Base-by-base conservation (phyloP, 2,888 invertebrate genomes). In the Phorcus lineatus region DNA sequence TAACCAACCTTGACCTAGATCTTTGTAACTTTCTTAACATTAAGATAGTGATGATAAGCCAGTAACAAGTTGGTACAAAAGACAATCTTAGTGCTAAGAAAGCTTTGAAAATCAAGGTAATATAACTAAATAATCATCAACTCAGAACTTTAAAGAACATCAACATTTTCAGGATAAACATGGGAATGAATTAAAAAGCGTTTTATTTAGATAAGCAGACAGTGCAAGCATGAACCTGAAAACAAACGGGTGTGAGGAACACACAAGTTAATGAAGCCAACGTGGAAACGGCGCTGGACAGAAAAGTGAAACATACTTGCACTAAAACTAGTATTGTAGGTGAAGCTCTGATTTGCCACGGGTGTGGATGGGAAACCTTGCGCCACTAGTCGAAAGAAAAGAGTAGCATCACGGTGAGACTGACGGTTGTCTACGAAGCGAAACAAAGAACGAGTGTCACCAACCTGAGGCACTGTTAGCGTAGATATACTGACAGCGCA, bases 371-470 rank as follows among this genome's bases (percentile, higher is more conserved):
- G 75, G 28, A 80, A 79, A 76, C 80, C 80, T 28, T 81, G 82
- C 40, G 86, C 84, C 83, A 88, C 86, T 87, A 87, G 85, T 86
- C 86, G 86, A 84, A 88, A 88, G 87, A 88, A 88, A 86, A 85
- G 83, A 84, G 86, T 86, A 86, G 86, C 86, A 85, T 87, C 88
- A 77, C 80, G 81, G 57, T 86, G 84, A 85, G 86, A 78, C 22
- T 78, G 67, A 81, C 81, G 80, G 36, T 81, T 82, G 79, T 86
- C 88, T 88, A 86, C 74, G 76, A 81, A 84, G 81, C 81, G 76
- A 82, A 82, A 78, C 76, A 81, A 83, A 85, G 83, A 67, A 80
- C 54, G 31, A 55, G 54, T 52, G 40, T 74, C 74, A 74, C 74
- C 67, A 74, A 40, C 40, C 74, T 74, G 28, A 28, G 28, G 62